These are phyloP conservation scores for Diabrotica virgifera DNA, from an alignment of 1,140 invertebrate species.

Conservation along the genomic window DNA sequence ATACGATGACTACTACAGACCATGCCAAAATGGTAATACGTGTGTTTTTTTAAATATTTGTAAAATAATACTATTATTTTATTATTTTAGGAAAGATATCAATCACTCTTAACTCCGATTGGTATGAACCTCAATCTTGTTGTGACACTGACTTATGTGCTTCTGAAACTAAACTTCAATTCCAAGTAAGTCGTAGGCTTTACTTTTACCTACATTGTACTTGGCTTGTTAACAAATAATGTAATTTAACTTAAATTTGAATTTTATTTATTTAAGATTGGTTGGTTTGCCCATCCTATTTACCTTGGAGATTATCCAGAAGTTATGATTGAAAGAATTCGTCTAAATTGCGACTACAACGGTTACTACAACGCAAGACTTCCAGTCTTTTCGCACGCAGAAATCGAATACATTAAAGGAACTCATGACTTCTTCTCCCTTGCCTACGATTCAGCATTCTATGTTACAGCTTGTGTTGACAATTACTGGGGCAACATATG, in stretches of 20 bases:
- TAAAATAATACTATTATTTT: too few relatives aligned
- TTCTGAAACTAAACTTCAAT: neutral
- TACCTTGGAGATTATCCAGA: conserved; percentile 14
- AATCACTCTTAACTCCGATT: neutral
- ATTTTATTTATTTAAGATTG: neutral
- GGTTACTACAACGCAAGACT: neutral
- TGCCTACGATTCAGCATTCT: neutral
- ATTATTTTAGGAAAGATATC: conserved; percentile 3
- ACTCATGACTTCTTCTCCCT: conserved; percentile 16
- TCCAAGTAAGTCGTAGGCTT: neutral
- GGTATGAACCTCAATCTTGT: neutral
- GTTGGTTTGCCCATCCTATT: conserved; percentile 55
- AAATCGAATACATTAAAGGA: conserved; percentile 2
- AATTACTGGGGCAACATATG: neutral
- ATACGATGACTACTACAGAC: conserved; percentile 51
- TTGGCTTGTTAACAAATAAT: neutral
- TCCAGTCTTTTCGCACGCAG: conserved; percentile 5
- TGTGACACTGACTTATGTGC: neutral
- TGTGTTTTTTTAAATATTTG: too few relatives aligned
- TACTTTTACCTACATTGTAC: neutral
- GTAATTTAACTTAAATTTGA: neutral
- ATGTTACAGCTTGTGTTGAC: neutral
- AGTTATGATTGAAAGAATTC: conserved; percentile 7
- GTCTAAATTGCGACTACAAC: neutral
- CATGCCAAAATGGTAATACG: conserved; percentile 21